Conservation (phyloP, 2,888 invertebrate genomes). For the Aporophyla nigra region DNA sequence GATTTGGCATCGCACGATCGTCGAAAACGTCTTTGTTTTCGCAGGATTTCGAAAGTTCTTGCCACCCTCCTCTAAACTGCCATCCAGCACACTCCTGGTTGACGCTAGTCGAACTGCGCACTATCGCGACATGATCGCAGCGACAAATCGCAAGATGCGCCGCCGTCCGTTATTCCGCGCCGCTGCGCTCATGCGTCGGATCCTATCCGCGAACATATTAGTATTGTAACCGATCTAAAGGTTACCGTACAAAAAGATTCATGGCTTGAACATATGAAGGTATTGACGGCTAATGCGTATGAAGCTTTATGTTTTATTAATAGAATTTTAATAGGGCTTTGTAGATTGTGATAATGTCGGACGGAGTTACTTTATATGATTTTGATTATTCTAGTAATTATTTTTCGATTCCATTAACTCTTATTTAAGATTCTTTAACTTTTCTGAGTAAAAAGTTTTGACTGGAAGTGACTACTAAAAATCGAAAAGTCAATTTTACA, state of each 20-base stretch:
- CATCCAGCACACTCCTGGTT: conserved; percentile 68
- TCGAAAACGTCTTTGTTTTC: not conserved
- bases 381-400: not conserved
- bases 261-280: conserved; percentile 41
- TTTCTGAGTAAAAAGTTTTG: not conserved
- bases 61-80: conserved; percentile 49
- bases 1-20: too few relatives aligned
- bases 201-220: conserved; percentile 71
- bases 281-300: conserved; percentile 63
- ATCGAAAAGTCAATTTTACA: not conserved
- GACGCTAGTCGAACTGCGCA: conserved; percentile 73
- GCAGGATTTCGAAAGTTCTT: conserved; percentile 8
- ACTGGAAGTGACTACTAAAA: not conserved
- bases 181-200: conserved; percentile 73
- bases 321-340: conserved; percentile 33
- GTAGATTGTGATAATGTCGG: conserved; percentile 17
- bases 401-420: not conserved
- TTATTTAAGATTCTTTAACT: not conserved
- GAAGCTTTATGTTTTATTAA: conserved; percentile 44
- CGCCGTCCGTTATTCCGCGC: conserved; percentile 74
- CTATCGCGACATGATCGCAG: conserved; percentile 80
- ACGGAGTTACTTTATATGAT: not conserved
- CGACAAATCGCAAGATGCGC: conserved; percentile 82
- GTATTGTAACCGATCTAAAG: conserved; percentile 73
- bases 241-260: conserved; percentile 65